Percentiles rank a stretch among this genome's conserved stretches.
phyloP scores from a whole-genome alignment of 2,888 invertebrate genomes.

The Nasonovia ribisnigri region DNA sequence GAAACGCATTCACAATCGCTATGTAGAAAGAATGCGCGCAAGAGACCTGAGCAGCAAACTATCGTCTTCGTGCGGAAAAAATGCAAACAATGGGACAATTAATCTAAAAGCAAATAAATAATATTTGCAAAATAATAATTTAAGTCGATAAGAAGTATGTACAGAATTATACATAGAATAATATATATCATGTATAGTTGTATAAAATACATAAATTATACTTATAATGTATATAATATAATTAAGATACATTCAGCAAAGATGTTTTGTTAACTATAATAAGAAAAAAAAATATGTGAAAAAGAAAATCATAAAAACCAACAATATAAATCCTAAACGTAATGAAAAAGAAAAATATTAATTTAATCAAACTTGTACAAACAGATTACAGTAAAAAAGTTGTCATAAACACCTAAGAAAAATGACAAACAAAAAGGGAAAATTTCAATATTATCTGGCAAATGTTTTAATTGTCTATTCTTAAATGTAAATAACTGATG shows the following conservation, averaged over 20 bases:
- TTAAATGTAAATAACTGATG: constrained; percentile 35
- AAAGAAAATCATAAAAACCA: constrained; percentile 51
- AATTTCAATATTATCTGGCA: constrained; percentile 15
- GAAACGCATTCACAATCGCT: constrained; percentile 86
- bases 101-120: constrained; percentile 55
- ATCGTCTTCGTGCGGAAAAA: constrained; percentile 45
- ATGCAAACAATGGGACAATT: constrained; percentile 40
- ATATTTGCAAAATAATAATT: constrained; percentile 47
- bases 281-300: neutral
- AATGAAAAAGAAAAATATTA: constrained; percentile 40
- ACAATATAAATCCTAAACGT: constrained; percentile 39
- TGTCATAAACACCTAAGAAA: constrained; percentile 11
- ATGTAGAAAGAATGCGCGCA: constrained; percentile 77
- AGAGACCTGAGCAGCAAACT: constrained; percentile 64
- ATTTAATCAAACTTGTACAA: constrained; percentile 47
- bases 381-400: constrained; percentile 28
- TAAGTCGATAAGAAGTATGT: constrained; percentile 40
- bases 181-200: constrained; percentile 24
- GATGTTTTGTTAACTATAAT: constrained; percentile 2
- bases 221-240: constrained; percentile 36
- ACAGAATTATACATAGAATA: constrained; percentile 42
- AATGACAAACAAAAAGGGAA: neutral
- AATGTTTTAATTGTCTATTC: constrained; percentile 38
- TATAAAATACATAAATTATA: constrained; percentile 19
- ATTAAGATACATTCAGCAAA: constrained; percentile 33